Conservation (phyloP, 1,140 invertebrate species). For the Trinorchestia longiramus region DNA sequence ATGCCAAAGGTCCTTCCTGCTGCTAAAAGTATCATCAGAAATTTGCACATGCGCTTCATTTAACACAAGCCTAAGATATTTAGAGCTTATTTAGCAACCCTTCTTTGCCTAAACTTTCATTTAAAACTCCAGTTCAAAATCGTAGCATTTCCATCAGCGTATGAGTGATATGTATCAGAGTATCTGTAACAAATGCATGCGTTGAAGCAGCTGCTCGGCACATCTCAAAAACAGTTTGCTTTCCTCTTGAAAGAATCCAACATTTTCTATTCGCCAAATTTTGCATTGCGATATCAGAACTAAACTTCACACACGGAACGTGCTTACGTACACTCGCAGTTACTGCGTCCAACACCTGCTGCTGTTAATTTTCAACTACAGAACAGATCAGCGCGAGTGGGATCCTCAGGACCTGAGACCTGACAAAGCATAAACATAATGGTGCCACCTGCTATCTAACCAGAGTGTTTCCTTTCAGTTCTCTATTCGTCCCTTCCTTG, state of each 20-base stretch:
- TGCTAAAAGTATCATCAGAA: neutral
- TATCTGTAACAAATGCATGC: neutral
- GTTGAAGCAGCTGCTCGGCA: neutral
- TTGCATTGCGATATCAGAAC: neutral
- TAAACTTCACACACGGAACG: neutral
- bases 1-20: neutral
- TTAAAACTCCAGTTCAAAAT: neutral
- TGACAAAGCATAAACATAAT: no score
- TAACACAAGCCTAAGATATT: neutral
- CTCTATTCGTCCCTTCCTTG: no score
- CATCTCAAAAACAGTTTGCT: neutral
- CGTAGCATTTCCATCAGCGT: neutral
- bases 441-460: no score
- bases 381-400: no score
- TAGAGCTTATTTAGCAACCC: neutral
- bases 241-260: neutral
- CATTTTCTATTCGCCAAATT: neutral
- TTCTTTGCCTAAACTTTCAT: neutral
- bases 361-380: no score
- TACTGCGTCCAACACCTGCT: neutral
- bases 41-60: no score
- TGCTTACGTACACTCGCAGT: neutral
- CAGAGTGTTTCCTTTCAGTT: no score
- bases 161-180: neutral
- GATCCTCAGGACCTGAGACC: no score